Evolutionary conservation across 2,797 vertebrate genomes (phyloP).

Genomic region (Propithecus deckenii): DNA sequence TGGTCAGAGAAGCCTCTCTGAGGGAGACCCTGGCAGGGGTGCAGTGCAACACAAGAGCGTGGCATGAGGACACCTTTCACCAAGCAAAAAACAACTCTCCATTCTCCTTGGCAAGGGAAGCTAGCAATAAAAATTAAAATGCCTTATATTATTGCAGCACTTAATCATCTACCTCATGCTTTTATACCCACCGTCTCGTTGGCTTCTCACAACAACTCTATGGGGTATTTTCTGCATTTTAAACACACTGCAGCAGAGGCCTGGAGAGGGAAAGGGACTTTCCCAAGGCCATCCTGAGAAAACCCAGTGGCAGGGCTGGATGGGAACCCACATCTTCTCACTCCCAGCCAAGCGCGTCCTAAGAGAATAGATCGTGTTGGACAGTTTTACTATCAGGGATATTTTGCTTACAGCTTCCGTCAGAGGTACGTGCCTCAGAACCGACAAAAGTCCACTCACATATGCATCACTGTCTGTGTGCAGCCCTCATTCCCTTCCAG

Average conservation of each 20-base stretch:
- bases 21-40: neutral
- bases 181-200: rapidly evolving
- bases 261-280: neutral
- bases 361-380: neutral
- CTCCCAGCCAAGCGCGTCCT: neutral
- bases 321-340: neutral
- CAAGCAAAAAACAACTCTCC: neutral
- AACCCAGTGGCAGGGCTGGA: neutral
- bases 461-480: neutral
- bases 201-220: neutral
- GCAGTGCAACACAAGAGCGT: neutral
- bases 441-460: neutral
- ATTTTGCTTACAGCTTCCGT: neutral
- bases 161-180: no score
- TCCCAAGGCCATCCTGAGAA: neutral
- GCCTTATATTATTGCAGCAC: neutral
- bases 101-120: neutral
- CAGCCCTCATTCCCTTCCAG: neutral
- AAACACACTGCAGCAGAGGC: neutral
- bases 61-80: rapidly evolving
- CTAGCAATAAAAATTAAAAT: neutral
- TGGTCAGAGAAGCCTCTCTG: neutral
- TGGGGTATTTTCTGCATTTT: neutral
- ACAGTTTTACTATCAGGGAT: neutral
- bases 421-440: neutral